Conservation (phyloP, 2,888 invertebrate genomes). For the Scaptomyza polygonia region DNA sequence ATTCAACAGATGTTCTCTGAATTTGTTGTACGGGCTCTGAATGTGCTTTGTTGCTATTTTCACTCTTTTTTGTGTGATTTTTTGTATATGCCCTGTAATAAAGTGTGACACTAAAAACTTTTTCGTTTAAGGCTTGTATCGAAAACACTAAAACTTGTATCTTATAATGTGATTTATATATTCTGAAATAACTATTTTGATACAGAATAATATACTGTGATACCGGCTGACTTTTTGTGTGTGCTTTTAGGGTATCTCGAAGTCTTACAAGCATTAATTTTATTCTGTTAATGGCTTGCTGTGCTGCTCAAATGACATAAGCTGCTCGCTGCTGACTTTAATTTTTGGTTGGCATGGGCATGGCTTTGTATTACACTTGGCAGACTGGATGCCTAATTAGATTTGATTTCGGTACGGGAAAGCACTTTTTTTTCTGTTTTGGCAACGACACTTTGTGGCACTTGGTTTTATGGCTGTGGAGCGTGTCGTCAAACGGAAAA, state of each 20-base stretch:
- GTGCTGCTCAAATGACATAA: conserved; percentile 32
- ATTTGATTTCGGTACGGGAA: conserved; percentile 40
- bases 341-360: conserved; percentile 6
- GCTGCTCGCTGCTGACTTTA: conserved; percentile 17
- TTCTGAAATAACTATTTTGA: not conserved
- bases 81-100: conserved; percentile 8
- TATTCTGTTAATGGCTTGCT: conserved; percentile 9
- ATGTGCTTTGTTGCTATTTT: conserved; percentile 34
- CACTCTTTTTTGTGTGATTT: conserved; percentile 1
- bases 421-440: conserved; percentile 27
- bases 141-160: too few species aligned
- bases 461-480: conserved; percentile 31
- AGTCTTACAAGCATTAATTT: not conserved
- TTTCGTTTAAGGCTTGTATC: too few species aligned
- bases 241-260: not conserved
- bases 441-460: conserved; percentile 29
- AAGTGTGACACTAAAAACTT: too few species aligned
- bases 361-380: conserved; percentile 24
- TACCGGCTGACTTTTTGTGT: not conserved
- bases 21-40: conserved; percentile 14
- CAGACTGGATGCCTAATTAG: conserved; percentile 40
- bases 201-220: not conserved
- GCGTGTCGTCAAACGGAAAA: conserved; percentile 51
- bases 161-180: not conserved
- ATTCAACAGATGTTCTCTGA: conserved; percentile 15